These are phyloP conservation scores for Biston betularia DNA, from an alignment of 2,888 invertebrate species.

Conservation along the genomic window DNA sequence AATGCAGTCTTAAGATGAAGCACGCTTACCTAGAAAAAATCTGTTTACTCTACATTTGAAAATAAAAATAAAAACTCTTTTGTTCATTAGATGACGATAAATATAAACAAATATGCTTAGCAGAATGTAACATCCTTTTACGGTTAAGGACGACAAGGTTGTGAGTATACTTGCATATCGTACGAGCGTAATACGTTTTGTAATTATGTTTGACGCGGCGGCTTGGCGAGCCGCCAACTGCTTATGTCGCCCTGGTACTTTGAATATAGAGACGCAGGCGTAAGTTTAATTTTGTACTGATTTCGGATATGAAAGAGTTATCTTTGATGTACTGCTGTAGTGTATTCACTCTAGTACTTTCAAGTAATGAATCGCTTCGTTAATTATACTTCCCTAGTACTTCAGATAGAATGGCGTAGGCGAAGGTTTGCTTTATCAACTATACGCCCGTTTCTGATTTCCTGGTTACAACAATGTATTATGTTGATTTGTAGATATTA, in stretches of 20 bases:
- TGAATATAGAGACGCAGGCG: constrained; percentile 10
- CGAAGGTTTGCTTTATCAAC: background rate
- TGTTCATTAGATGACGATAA: too few relatives aligned
- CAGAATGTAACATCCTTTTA: constrained; percentile 22
- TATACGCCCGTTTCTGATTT: background rate
- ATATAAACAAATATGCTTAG: background rate
- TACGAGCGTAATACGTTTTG: constrained; percentile 46
- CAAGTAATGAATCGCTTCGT: background rate
- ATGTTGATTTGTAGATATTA: background rate
- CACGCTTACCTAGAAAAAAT: too few relatives aligned
- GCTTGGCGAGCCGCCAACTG: constrained; percentile 49
- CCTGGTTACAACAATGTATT: too few relatives aligned
- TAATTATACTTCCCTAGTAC: constrained; percentile 16
- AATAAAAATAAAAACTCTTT: too few relatives aligned
- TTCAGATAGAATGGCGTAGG: constrained; percentile 8
- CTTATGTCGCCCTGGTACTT: constrained; percentile 51
- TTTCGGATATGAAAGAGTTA: constrained; percentile 4
- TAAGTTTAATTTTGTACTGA: constrained; percentile 11
- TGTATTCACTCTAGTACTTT: background rate
- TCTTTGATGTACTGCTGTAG: background rate
- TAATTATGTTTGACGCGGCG: constrained; percentile 51
- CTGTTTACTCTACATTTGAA: too few relatives aligned
- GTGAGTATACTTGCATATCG: constrained; percentile 49
- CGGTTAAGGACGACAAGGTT: constrained; percentile 44
- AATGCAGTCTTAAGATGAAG: too few relatives aligned